phyloP scores from a whole-genome alignment of 2,113 vertebrate genomes.

The Apeltes quadracus region DNA sequence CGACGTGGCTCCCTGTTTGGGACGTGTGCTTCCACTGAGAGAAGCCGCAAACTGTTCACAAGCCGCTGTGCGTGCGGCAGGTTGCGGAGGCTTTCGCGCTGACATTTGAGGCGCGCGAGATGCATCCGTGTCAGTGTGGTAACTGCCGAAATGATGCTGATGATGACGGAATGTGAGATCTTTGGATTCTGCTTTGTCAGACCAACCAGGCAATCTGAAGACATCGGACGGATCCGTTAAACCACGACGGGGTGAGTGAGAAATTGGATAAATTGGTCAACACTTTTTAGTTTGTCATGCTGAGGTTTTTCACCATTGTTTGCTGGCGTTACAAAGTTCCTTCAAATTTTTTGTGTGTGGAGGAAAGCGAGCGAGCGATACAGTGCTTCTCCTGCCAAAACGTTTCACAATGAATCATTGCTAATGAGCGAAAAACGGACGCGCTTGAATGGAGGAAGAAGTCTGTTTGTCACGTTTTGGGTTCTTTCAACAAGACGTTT shows the following conservation, averaged over 20 bases:
- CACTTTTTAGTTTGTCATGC: not conserved
- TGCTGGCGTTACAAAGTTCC: conserved; percentile 6
- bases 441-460: conserved; percentile 13
- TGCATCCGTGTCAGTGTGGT: not conserved
- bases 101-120: too few relatives aligned
- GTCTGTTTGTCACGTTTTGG: conserved; percentile 10
- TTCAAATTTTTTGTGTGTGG: not conserved
- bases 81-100: not conserved
- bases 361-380: not conserved
- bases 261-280: not conserved
- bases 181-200: not conserved
- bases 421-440: conserved; percentile 29
- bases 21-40: not conserved
- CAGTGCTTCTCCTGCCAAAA: conserved; percentile 3
- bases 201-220: not conserved
- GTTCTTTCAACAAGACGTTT: not conserved
- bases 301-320: conserved; percentile 5
- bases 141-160: not conserved
- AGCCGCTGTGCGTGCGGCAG: not conserved
- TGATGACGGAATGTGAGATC: not conserved
- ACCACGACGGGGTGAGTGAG: not conserved
- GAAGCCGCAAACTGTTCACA: not conserved
- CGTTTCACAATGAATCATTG: conserved; percentile 9
- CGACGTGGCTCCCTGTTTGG: too few relatives aligned
- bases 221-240: not conserved